These are phyloP conservation scores for Cinclus mexicanus DNA, from an alignment of 2,113 vertebrate species.

Conservation along the genomic window DNA sequence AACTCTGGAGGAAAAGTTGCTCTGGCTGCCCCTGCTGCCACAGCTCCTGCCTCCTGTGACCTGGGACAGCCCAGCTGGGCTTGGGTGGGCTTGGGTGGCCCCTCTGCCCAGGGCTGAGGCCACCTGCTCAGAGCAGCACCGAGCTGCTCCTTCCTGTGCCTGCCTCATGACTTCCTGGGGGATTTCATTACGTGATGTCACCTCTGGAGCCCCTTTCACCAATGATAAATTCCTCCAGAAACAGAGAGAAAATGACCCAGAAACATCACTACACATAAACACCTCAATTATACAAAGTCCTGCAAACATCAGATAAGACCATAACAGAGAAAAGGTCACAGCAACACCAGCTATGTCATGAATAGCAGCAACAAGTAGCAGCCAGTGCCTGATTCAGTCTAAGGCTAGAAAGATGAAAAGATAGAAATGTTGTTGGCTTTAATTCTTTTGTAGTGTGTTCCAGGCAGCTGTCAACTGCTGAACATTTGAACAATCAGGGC, in stretches of 20 bases:
- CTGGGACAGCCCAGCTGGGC: neutral
- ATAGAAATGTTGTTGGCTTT: slow-evolving; percentile 71
- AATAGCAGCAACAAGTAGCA: slow-evolving; percentile 73
- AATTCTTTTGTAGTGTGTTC: slow-evolving; percentile 56
- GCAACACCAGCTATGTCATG: slow-evolving; percentile 63
- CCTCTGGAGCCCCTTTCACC: slow-evolving; percentile 7
- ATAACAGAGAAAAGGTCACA: slow-evolving; percentile 62
- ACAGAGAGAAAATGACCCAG: slow-evolving; percentile 30
- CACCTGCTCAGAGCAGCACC: neutral
- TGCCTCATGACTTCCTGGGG: neutral
- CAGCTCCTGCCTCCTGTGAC: neutral
- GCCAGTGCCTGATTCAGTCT: slow-evolving; percentile 64
- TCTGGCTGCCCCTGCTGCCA: neutral
- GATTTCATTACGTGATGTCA: neutral
- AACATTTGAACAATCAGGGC: slow-evolving; percentile 53
- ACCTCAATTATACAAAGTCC: slow-evolving; percentile 29
- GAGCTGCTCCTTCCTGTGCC: neutral
- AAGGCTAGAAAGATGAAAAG: slow-evolving; percentile 65
- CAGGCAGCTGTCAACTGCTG: slow-evolving; percentile 72
- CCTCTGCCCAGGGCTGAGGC: neutral
- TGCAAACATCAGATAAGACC: slow-evolving; percentile 57
- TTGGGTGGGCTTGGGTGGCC: neutral
- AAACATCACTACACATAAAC: slow-evolving; percentile 8
- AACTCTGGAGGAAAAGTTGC: neutral
- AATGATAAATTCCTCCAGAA: neutral